A percentile compares a stretch with the other conserved stretches of the same genome.
phyloP scores from a whole-genome alignment of 2,113 vertebrate genomes.

The Rhynchopsitta pachyrhyncha region DNA sequence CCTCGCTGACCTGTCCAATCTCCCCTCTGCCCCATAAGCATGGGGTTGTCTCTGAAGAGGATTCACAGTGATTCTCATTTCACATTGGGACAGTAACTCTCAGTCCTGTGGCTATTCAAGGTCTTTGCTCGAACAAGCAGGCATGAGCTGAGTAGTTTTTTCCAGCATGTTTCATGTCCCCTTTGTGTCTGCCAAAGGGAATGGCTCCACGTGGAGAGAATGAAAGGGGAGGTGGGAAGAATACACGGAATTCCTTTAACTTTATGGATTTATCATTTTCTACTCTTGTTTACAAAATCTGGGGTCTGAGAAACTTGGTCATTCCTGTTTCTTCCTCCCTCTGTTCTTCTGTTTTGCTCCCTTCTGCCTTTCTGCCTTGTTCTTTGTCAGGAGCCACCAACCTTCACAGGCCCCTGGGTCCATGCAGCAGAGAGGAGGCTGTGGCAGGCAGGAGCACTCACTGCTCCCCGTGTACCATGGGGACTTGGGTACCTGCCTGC shows the following conservation, averaged over 20 bases:
- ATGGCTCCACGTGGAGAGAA: neutral
- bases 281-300: neutral
- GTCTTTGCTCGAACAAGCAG: neutral
- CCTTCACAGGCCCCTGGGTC: neutral
- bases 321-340: neutral
- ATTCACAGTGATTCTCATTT: neutral
- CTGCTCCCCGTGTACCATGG: neutral
- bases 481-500: neutral
- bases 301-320: neutral
- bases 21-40: neutral
- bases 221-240: neutral
- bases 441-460: fast-evolving
- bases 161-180: neutral
- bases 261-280: neutral
- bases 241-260: neutral
- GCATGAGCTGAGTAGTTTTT: neutral
- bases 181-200: neutral
- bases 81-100: neutral
- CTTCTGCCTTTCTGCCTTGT: neutral
- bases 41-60: neutral
- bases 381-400: neutral
- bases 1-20: neutral
- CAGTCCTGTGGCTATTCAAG: neutral
- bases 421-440: neutral
- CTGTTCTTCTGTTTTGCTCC: neutral